Evolutionary conservation across 2,888 invertebrate species (phyloP), one percentile per base, ranked within the genome.

Genomic region (Tenthredo amoena): DNA sequence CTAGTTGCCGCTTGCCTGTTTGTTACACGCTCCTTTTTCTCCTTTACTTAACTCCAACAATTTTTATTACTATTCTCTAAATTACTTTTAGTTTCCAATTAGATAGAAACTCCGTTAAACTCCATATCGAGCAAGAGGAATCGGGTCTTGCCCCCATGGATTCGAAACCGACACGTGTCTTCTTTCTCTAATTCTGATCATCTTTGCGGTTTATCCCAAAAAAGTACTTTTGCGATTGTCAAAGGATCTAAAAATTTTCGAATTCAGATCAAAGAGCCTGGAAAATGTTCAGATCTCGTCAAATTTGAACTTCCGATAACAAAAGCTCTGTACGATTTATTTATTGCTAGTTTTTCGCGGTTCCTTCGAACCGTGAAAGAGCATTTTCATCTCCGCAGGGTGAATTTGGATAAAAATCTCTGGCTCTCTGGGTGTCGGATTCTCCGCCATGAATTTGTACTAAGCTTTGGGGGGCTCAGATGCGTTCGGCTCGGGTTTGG

Each of bases 371-470:
- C 34, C 68, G 68, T 12, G 62, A 2, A 62, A 71, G 31, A 65
- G 65, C 62, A 12, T 12, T 62, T 62, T 62, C 21, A 6, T 43
- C 21, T n/a, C 15, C 0, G n/a, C 72, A 4, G 43, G 37, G 18
- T 72, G 43, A 43, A 72, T 37, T 40, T 72, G 72, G n/a, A 72
- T 72, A 72, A 37, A 43, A 72, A 72, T 72, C 40, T 72, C n/a
- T 40, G n/a, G 72, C n/a, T 72, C 43, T 72, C 34, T 55, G 55
- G 68, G 34, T 68, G 68, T 34, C 18, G 86, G 87, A 85, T 86
- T 87, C 85, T 85, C 86, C 85, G 87, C 88, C 87, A 89, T 89
- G 88, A 89, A 89, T 89, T 89, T 89, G 88, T 88, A 89, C 87
- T 89, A 89, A 88, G 89, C 88, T 89, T 88, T 86, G 87, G 86